These are phyloP conservation scores for Parazoanthus swiftii DNA, from an alignment of 92 coral and sea anemone species.

Conservation along the genomic window DNA sequence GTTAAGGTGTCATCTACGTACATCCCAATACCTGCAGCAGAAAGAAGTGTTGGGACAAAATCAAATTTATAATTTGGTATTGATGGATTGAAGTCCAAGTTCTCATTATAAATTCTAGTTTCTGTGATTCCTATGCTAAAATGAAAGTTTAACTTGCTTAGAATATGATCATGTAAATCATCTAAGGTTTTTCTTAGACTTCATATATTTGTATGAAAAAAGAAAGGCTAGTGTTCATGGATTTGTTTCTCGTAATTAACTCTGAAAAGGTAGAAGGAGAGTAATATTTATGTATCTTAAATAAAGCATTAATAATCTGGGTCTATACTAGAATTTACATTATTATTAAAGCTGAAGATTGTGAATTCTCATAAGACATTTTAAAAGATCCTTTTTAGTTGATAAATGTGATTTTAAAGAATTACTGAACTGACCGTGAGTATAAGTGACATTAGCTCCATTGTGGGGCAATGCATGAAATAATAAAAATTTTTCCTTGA, in stretches of 20 bases:
- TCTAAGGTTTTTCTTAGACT: not conserved
- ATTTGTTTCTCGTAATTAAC: not conserved
- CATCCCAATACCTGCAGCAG: too few relatives aligned
- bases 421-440: conserved; percentile 15
- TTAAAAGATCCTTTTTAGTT: conserved; percentile 13
- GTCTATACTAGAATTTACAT: not conserved
- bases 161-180: not conserved
- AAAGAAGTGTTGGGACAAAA: not conserved
- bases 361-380: conserved; percentile 15
- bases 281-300: not conserved
- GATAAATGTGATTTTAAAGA: conserved; percentile 12
- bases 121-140: not conserved
- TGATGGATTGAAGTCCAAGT: not conserved
- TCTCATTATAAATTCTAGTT: conserved; percentile 1
- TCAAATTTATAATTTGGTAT: not conserved
- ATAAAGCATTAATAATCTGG: not conserved
- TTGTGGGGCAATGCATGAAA: conserved; percentile 15
- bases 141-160: not conserved
- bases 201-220: not conserved
- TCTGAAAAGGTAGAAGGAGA: not conserved
- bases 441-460: conserved; percentile 14
- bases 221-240: not conserved
- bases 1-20: not conserved
- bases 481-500: conserved; percentile 10
- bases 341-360: conserved; percentile 10